A percentile compares a stretch with the other conserved stretches of the same genome.
These are phyloP conservation scores for Panthera tigris DNA, from an alignment of 2,113 vertebrate genomes.

Conservation along the genomic window DNA sequence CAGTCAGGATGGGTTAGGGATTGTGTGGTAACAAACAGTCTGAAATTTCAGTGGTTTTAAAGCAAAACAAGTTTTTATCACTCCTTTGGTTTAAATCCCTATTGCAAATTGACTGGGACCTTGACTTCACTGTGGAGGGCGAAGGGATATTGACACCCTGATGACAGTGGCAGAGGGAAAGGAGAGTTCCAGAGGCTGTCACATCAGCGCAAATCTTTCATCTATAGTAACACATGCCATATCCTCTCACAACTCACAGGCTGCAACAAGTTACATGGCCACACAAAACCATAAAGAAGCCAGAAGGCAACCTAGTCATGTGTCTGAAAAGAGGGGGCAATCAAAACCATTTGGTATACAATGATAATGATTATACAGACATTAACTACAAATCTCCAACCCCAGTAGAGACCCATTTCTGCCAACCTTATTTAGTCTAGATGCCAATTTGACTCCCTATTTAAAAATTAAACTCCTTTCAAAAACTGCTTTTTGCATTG, in stretches of 20 bases:
- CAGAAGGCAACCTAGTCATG: background rate
- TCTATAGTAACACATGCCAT: accelerated
- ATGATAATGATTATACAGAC: background rate
- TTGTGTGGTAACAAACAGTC: background rate
- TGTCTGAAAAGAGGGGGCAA: background rate
- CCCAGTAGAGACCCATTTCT: background rate
- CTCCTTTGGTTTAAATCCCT: background rate
- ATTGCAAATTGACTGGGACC: too few relatives aligned
- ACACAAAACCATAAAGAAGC: background rate
- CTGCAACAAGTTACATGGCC: background rate
- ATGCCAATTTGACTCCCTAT: background rate
- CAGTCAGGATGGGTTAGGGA: background rate
- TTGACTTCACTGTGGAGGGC: background rate
- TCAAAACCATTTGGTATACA: background rate
- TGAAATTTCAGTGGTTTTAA: background rate
- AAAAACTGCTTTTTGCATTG: background rate
- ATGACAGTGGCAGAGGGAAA: background rate
- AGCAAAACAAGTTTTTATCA: background rate
- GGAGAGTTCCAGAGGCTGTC: background rate
- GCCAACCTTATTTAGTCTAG: background rate
- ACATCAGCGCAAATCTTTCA: background rate
- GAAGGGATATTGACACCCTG: background rate
- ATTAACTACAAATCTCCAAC: background rate
- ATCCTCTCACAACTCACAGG: background rate
- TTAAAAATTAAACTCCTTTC: background rate